Base-by-base conservation (phyloP, 2,113 vertebrate species). In the Chamaea fasciata region DNA sequence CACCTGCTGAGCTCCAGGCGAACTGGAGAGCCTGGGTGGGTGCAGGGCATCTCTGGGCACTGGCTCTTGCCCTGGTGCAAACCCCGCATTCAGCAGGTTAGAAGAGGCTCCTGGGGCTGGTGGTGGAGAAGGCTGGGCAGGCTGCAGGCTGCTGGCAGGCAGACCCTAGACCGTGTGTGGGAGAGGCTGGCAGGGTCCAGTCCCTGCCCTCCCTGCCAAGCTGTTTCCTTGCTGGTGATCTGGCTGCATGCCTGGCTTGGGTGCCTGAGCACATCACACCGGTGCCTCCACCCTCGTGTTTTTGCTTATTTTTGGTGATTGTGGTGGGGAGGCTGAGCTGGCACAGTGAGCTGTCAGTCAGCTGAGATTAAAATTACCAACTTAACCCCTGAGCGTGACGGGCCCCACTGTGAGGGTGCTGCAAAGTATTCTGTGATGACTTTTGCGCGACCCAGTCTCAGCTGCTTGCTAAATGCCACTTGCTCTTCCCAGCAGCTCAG, bases 361-460 rank as follows among this genome's bases (percentile, higher is more conserved):
- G 7, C 28, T 74, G 55, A 44, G 42, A 26, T 37, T 49, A 44
- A 63, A 88, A 75, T 41, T 16, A 15, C 14, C 24, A n/a, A 1
- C 0, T 30, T 49, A 50, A 42, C 21, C 13, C 44, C 4, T 18
- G 35, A 24, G 52, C 1, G 3, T 17, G 65, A 17, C 22, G 62
- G 42, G 26, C 7, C 12, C 41, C 2, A 20, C 28, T n/a, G 26
- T 27, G 55, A 46, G 35, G 39, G 28, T 8, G 13, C 52, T 86
- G 28, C 33, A 76, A 13, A 42, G 13, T 26, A 4, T 3, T 16
- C 26, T 68, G 31, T 33, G 19, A 5, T 41, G 59, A 19, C 24
- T 33, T 18, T 3, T 35, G 62, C 33, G 70, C 68, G 56, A 39
- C 35, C 17, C 7, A 22, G 20, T 6, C 42, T 46, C 0, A 0